Evolutionary conservation across 2,797 vertebrate genomes (phyloP).

Genomic region (Sebastes melanostomus): DNA sequence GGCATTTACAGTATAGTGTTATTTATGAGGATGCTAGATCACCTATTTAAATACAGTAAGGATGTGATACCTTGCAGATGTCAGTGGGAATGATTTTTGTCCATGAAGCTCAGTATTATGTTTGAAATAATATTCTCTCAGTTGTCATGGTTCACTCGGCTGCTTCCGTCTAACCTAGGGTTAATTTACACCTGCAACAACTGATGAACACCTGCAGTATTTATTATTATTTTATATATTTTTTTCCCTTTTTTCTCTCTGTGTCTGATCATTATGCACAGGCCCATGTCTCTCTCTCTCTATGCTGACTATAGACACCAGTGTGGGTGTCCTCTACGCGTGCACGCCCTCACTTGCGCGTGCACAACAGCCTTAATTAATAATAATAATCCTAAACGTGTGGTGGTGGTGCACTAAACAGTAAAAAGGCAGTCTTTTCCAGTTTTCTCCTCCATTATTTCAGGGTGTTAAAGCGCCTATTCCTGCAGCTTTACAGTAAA

Average conservation of each 20-base stretch:
- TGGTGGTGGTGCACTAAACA: not conserved
- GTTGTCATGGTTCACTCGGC: not conserved
- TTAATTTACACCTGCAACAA: not conserved
- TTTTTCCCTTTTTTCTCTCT: not conserved
- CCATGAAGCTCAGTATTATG: not conserved
- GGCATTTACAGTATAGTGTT: not conserved
- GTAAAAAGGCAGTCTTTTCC: not conserved
- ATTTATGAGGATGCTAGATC: not conserved
- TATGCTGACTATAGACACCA: constrained; percentile 19
- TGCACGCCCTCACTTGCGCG: too few species aligned
- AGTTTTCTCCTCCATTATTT: not conserved
- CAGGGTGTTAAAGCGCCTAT: not conserved
- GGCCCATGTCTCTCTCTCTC: constrained; percentile 37
- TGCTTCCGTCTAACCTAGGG: not conserved
- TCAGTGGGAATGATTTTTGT: not conserved
- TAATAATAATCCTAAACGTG: not conserved
- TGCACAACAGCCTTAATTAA: constrained; percentile 9
- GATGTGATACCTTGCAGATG: not conserved
- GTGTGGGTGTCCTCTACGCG: constrained; percentile 60
- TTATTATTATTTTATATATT: not conserved
- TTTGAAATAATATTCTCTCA: not conserved
- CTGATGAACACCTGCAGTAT: not conserved
- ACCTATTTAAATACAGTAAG: not conserved
- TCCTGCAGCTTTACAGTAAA: not conserved
- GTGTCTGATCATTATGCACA: constrained; percentile 33